Base-by-base conservation (phyloP, 2,797 vertebrate species). In the Mus minutoides region DNA sequence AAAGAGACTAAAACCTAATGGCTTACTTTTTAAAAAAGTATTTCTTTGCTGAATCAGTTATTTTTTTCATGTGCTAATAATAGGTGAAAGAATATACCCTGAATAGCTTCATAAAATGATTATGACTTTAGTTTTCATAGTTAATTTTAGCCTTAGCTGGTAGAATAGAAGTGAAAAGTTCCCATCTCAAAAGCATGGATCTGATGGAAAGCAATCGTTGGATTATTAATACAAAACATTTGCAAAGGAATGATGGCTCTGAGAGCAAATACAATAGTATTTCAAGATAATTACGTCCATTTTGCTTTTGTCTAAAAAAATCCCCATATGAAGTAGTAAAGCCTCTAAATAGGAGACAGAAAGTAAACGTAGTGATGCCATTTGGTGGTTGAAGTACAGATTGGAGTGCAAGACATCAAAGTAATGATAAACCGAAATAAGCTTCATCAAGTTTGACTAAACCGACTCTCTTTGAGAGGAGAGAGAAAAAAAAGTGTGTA, bases 391-490 rank as follows among this genome's bases (percentile, higher is more conserved):
- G 69, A 95, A 97, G 94, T 97, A 96, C 84, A 96, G 97, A 94
- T 91, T 90, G 58, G 88, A 46, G 88, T 97, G 67, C 71, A 92
- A 77, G 52, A 2, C 52, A 91, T 13, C 94, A 97, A 98, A 98
- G 98, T 94, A 94, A 97, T 92, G 37, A 97, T 97, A 92, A 98
- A 98, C 97, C 97, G 96, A 98, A 96, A 37, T 93, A 97, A 96
- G 88, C 91, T 97, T 97, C 94, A 97, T 97, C 92, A 98, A 78
- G 76, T 98, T 98, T 97, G 92, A 97, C 93, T 95, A 85, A 97
- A 92, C 73, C 95, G 87, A 88, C 67, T 77, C 96, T 97, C 77
- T 96, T 69, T 84, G 82, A 97, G 97, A 96, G 94, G 94, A 71
- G 90, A 49, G 7, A 49, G 49, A 49, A 77, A 96, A 96, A 76